Base-by-base conservation (phyloP, 2,797 vertebrate species). In the Mormyrus proboscirostris region DNA sequence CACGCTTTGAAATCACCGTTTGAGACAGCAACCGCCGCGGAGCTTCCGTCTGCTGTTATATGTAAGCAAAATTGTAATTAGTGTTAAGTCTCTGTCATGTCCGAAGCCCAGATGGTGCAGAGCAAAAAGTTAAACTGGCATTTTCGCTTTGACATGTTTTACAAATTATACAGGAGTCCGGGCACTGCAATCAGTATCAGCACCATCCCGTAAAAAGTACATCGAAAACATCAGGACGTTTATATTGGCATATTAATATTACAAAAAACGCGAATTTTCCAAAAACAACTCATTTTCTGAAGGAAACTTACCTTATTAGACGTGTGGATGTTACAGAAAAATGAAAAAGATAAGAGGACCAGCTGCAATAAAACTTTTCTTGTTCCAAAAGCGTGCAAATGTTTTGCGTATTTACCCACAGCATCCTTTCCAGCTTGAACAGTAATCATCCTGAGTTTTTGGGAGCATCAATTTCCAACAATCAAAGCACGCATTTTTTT, bases 401-500 rank as follows among this genome's bases (percentile, higher is more conserved):
- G 83, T 38, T 86, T 62, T 88, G 90, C 91, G 90, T 90, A 91
- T 89, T 50, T 92, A 92, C 91, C 92, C 90, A 93, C 94, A 95
- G 95, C 95, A 94, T 95, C 93, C 90, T 93, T 90, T 90, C 91
- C 92, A 88, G 90, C 83, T 91, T 89, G 90, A 87, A 88, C 90
- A 33, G 87, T 88, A 89, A 92, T 90, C 88, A 90, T 92, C 90
- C 82, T 90, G 76, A 88, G 38, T 83, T 90, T 90, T 91, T 84
- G 91, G 88, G 85, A 90, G 90, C 86, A 92, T 94, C 93, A 92
- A 91, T 92, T 92, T 92, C 92, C 93, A 95, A 94, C 95, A 95
- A 95, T 93, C 93, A 90, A 90, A 90, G 92, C 88, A 90, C 88
- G 90, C 89, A 90, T 90, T 79, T 47, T 86, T 88, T 88, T 51